phyloP scores from a whole-genome alignment of 2,113 vertebrate species.

The Ahaetulla prasina region DNA sequence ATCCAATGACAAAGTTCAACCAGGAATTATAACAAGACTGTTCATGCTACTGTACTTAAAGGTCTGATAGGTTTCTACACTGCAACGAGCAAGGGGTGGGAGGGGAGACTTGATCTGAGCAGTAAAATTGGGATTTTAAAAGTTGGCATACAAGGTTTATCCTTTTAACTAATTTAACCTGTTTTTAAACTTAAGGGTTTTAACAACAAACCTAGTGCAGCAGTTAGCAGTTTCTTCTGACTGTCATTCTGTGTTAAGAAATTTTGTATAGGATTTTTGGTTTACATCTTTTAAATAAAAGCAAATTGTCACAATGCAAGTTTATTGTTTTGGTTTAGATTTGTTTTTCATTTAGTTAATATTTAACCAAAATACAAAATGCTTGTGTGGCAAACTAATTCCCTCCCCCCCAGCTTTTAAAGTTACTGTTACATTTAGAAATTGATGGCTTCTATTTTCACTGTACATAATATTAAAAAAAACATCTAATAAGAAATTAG shows the following conservation, averaged over 20 bases:
- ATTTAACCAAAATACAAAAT: no score
- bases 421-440: not conserved
- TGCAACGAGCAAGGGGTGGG: conserved; percentile 22
- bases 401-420: not conserved
- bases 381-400: not conserved
- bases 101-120: conserved; percentile 25
- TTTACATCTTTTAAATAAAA: conserved; percentile 39
- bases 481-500: not conserved
- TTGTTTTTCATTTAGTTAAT: conserved; percentile 19
- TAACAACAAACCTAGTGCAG: conserved; percentile 33
- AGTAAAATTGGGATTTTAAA: conserved; percentile 47
- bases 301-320: conserved; percentile 32
- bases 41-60: conserved; percentile 53
- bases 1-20: conserved; percentile 72
- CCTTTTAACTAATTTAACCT: conserved; percentile 58
- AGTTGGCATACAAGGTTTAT: conserved; percentile 48
- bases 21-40: conserved; percentile 52
- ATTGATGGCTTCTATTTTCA: not conserved
- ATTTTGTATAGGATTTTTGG: not conserved
- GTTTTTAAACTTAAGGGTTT: conserved; percentile 63
- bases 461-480: not conserved
- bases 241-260: not conserved
- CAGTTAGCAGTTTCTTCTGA: conserved; percentile 50
- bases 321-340: conserved; percentile 7
- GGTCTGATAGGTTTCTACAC: conserved; percentile 47